Evolutionary conservation across 2,888 invertebrate species (phyloP), one percentile per base, ranked within the genome.

Genomic region (Caenorhabditis afra): DNA sequence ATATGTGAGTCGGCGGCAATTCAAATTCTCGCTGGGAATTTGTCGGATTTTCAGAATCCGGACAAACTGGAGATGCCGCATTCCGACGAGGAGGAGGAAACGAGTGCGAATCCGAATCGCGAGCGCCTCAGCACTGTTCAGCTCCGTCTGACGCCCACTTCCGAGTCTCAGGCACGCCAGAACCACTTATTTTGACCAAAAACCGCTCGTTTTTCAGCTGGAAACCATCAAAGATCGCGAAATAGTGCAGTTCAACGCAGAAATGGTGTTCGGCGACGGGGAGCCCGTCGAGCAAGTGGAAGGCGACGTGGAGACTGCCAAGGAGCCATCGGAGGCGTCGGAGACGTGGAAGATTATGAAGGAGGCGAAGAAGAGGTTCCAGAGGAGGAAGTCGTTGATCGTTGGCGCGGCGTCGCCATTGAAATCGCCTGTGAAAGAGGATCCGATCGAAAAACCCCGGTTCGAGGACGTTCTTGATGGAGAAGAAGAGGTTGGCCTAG

Each of bases 81-180:
- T 11, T 66, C 71, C 0, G 71, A 71, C 20, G 78, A 78, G 20
- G 66, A 67, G 23, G 55, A 49, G 5, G 67, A 66, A 3, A 29
- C 11, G n/a, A 39, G 4, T 3, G 5, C 41, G 18, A 52, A 66
- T 50, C 50, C 66, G 2, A 39, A 62, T 39, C 39, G 78, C 5
- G 62, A 78, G 35, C 39, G 78, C 3, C 57, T 78, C 22, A 73
- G 71, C 41, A 78, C 78, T 1, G 71, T 71, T 0, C 12, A 57
- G 41, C 37, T 78, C 8, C 29, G 55, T 8, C 35, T 78, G 14
- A 78, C 78, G 14, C 78, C 78, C 1, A 45, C 61, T 7, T 78
- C 78, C 8, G 52, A 73, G 16, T 35, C 57, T 7, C 39, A 58
- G 22, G 70, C 73, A 41, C 45, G 23, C 18, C 23, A 0, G 14